Evolutionary conservation across 2,888 invertebrate species (phyloP).

Genomic region (Drosophila imparisetae): DNA sequence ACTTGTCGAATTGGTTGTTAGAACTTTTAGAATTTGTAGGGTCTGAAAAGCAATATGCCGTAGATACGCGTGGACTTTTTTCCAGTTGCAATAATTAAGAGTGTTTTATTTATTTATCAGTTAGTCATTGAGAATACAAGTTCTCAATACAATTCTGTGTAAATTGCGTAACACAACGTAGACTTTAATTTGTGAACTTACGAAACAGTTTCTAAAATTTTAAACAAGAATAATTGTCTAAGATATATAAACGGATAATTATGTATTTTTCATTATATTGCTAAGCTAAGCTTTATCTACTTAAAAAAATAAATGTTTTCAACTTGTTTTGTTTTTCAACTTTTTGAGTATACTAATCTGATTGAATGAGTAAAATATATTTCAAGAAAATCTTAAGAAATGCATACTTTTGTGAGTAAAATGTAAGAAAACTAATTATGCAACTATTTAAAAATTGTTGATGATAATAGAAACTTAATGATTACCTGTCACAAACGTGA

Average conservation of each 20-base stretch:
- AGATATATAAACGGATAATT: neutral
- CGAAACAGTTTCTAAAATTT: too few species aligned
- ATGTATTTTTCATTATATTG: neutral
- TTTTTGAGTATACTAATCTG: neutral
- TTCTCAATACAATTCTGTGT: neutral
- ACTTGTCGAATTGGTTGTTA: too few species aligned
- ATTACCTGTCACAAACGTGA: slow-evolving; percentile 72
- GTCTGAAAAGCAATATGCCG: neutral
- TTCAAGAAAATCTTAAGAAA: too few species aligned
- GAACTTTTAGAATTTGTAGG: neutral
- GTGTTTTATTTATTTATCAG: neutral
- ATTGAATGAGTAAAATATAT: neutral
- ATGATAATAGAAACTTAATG: neutral
- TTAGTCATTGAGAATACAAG: neutral
- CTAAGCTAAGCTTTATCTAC: neutral
- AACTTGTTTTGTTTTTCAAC: neutral
- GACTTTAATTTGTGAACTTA: neutral
- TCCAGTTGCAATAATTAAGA: neutral
- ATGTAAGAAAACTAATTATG: too few species aligned
- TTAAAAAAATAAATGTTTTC: neutral
- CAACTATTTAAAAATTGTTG: neutral
- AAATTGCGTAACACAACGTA: neutral
- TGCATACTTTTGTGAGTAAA: neutral
- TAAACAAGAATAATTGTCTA: neutral
- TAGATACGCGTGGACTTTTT: neutral